Evolutionary conservation across 1,140 invertebrate genomes (phyloP), one percentile per base, ranked within the genome.

Genomic region (Polypedilum vanderplanki): DNA sequence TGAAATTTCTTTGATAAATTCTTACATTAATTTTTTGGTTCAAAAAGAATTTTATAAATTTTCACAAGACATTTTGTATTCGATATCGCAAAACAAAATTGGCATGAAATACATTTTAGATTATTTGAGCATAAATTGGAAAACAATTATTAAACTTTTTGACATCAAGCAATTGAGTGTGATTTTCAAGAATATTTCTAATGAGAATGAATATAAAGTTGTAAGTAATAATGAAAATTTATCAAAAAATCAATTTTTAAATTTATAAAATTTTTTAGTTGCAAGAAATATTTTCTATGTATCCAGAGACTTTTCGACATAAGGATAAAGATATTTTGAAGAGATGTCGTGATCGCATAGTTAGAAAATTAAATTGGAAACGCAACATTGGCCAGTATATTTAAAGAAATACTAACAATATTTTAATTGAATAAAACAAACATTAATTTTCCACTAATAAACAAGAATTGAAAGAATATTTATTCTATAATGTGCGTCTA

Each of bases 201-300:
- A 70, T 70, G 65, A 70, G 10, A 70, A 70, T 20, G 65, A 70
- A 70, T 70, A 70, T 70, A 70, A 70, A 70, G 65, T 70, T 22
- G 65, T 70, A 70, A 70, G 65, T 70, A 70, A 18, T 3, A 2
- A 9, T 17, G 8, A 57, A 57, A 57, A 1, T 15, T 57, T 1
- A 1, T 57, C 1, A 57, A 12, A 12, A 7, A 57, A 33, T 3
- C 5, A 67, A 67, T 15, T 67, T 67, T 20, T 67, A 67, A 67
- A 18, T 8, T 67, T 67, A 1, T 67, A 8, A 8, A 1, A 9
- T 20, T 18, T n/a, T 18, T 70, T 10, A 70, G 65, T 20, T 70
- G 65, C 65, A 70, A 20, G 65, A 70, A 70, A 70, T 70, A 1
- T 70, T 70, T 70, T 20, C 17, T 5, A 22, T 18, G 1, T 22